Percentiles rank a stretch among this genome's conserved stretches.
phyloP scores from a whole-genome alignment of 2,797 vertebrate species.

The Danio kyathit region DNA sequence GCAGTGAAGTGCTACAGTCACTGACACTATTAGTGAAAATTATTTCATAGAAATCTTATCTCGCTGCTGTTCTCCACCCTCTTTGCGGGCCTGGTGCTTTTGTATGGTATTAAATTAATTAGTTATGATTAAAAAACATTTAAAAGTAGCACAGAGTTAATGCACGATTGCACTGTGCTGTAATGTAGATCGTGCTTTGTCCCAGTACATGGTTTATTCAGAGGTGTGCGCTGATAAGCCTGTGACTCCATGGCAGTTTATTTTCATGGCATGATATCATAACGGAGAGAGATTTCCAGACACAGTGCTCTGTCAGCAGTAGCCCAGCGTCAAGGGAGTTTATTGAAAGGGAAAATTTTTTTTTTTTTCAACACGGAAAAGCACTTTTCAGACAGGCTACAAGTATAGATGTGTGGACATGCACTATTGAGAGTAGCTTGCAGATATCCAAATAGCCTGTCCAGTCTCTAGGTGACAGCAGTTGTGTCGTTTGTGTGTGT shows the following conservation, averaged over 20 bases:
- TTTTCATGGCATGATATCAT: constrained; percentile 56
- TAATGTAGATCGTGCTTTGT: constrained; percentile 40
- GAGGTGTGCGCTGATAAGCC: constrained; percentile 29
- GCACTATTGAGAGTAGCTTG: constrained; percentile 43
- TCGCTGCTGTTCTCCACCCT: constrained; percentile 37
- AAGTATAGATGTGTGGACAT: constrained; percentile 50
- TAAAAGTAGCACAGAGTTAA: constrained; percentile 11
- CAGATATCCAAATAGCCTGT: constrained; percentile 51
- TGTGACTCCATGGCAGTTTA: constrained; percentile 30
- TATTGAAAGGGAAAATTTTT: constrained; percentile 36
- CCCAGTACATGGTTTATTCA: constrained; percentile 34
- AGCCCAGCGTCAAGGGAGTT: constrained; percentile 34
- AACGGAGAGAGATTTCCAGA: constrained; percentile 47
- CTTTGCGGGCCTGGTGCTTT: constrained; percentile 30
- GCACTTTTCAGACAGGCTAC: constrained; percentile 52
- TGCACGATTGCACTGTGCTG: constrained; percentile 20
- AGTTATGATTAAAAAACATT: constrained; percentile 46
- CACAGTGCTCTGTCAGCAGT: constrained; percentile 42
- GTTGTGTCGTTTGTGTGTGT: constrained; percentile 21
- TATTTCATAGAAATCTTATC: constrained; percentile 57
- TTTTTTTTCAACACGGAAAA: constrained; percentile 48
- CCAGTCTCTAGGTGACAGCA: constrained; percentile 31
- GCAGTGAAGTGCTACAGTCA: constrained; percentile 51
- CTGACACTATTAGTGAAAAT: constrained; percentile 58
- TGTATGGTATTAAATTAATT: constrained; percentile 55